These are phyloP conservation scores for Pycnomerus fuliginosus DNA, from an alignment of 2,888 invertebrate species.

Conservation along the genomic window DNA sequence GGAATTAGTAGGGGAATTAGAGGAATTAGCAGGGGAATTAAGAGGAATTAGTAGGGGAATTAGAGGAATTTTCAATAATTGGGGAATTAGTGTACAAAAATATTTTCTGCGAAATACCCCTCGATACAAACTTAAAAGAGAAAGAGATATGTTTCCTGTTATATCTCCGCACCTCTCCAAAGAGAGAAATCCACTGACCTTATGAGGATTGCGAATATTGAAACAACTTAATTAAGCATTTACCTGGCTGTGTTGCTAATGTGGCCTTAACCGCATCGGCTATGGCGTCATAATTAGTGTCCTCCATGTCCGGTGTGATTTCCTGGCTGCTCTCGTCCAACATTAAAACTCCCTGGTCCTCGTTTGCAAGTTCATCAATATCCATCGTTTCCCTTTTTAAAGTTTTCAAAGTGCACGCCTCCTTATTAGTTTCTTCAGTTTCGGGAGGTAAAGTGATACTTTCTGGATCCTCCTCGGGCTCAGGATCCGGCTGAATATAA, in stretches of 20 bases:
- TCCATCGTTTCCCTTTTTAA: constrained; percentile 41
- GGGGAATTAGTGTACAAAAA: too few species aligned
- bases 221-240: neutral
- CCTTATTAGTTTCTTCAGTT: constrained; percentile 45
- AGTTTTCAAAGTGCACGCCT: constrained; percentile 49
- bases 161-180: too few species aligned
- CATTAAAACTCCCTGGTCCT: constrained; percentile 30
- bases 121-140: too few species aligned
- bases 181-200: too few species aligned
- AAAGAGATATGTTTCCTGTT: too few species aligned
- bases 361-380: constrained; percentile 24
- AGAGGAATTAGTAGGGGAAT: too few species aligned
- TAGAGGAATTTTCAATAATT: too few species aligned
- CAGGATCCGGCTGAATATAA: constrained; percentile 47
- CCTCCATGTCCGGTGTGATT: too few species aligned
- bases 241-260: constrained; percentile 46
- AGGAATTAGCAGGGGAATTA: too few species aligned
- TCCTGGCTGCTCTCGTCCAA: constrained; percentile 37
- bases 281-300: constrained; percentile 49
- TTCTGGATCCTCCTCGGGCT: constrained; percentile 50
- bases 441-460: constrained; percentile 54
- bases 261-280: constrained; percentile 53
- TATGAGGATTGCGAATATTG: neutral
- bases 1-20: too few species aligned
- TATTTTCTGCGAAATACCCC: too few species aligned